A percentile compares a stretch with the other conserved stretches of the same genome.
phyloP scores from a whole-genome alignment of 2,888 invertebrate genomes.

The Asteroscopus sphinx region DNA sequence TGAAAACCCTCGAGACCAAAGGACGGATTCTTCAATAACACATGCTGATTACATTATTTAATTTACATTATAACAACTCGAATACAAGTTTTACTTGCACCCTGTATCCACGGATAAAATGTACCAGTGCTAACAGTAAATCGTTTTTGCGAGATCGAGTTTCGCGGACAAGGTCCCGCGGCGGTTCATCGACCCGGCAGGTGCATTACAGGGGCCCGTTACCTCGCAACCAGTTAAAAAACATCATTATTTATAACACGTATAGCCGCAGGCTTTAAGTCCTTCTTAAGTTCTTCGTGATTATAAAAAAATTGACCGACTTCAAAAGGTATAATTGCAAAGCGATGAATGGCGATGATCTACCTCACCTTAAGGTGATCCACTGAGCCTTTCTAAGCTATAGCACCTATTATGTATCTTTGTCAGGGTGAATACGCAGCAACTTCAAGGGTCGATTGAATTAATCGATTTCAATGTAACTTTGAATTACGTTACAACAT shows the following conservation, averaged over 20 bases:
- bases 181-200: slow-evolving; percentile 62
- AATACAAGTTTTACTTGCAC: slow-evolving; percentile 9
- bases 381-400: background rate
- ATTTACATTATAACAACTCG: slow-evolving; percentile 1
- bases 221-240: slow-evolving; percentile 55
- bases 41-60: background rate
- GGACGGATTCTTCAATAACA: background rate
- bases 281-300: slow-evolving; percentile 23
- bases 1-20: background rate
- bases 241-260: slow-evolving; percentile 32
- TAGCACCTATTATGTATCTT: no score
- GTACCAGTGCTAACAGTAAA: slow-evolving; percentile 66
- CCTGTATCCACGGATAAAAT: slow-evolving; percentile 19
- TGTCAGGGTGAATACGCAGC: no score
- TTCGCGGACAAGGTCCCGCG: slow-evolving; percentile 68
- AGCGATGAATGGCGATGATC: no score
- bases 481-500: no score
- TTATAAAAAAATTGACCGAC: slow-evolving; percentile 5
- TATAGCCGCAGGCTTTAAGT: slow-evolving; percentile 33
- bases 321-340: slow-evolving; percentile 8
- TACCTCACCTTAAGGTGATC: no score
- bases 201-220: slow-evolving; percentile 62
- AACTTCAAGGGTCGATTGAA: no score
- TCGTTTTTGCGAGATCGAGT: slow-evolving; percentile 75
- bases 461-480: no score